Conservation (phyloP, 1,140 invertebrate genomes). For the Drosophila aff. region DNA sequence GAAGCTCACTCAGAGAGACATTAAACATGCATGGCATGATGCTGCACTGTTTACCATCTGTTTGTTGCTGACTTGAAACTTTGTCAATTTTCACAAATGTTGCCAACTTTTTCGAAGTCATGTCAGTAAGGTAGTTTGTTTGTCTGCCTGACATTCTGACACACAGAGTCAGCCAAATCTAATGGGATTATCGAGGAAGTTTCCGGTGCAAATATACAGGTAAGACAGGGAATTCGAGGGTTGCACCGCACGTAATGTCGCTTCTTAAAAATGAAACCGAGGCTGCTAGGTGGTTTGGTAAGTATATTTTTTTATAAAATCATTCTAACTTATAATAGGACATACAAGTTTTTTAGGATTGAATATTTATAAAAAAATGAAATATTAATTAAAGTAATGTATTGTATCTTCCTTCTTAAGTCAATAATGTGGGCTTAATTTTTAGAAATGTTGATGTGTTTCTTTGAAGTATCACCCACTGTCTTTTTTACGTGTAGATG, state of each 20-base stretch:
- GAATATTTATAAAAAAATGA: neutral
- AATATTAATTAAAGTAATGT: too few relatives aligned
- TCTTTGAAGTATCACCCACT: too few relatives aligned
- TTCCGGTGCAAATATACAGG: conserved; percentile 13
- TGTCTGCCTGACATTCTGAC: conserved; percentile 26
- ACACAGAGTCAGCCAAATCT: conserved; percentile 22
- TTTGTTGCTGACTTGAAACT: conserved; percentile 55
- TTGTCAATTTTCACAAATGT: conserved; percentile 65
- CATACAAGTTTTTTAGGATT: neutral
- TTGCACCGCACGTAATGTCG: conserved; percentile 4
- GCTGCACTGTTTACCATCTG: conserved; percentile 57
- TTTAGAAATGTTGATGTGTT: neutral
- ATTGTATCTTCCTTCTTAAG: too few relatives aligned
- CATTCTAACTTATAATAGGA: too few relatives aligned
- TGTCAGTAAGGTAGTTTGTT: conserved; percentile 45
- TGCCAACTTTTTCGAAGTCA: conserved; percentile 55
- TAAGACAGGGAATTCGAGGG: conserved; percentile 2
- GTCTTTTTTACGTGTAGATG: neutral
- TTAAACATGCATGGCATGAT: conserved; percentile 54
- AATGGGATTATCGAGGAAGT: conserved; percentile 30
- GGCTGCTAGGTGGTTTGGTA: neutral
- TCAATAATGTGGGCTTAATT: neutral
- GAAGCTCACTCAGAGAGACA: conserved; percentile 10
- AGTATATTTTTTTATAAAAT: too few relatives aligned
- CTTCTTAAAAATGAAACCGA: conserved; percentile 13